Percentiles rank a stretch among this genome's conserved stretches.
These are phyloP conservation scores for Sebastes steindachneri DNA, from an alignment of 2,797 vertebrate species.

Conservation along the genomic window DNA sequence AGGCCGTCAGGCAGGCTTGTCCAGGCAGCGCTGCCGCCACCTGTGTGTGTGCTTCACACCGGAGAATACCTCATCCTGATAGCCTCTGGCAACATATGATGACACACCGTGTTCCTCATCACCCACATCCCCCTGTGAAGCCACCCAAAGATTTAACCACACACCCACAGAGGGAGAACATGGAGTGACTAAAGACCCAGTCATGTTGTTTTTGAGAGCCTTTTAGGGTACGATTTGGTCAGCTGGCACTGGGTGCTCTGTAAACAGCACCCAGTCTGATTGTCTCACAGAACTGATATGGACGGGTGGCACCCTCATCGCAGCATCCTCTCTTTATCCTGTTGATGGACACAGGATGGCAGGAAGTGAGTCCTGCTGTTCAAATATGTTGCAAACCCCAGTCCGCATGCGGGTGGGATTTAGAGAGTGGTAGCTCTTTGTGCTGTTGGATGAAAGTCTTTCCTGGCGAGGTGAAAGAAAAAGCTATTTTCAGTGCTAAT, in stretches of 20 bases:
- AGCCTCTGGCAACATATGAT: slow-evolving; percentile 32
- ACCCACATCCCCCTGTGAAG: not conserved
- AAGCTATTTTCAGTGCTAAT: slow-evolving; percentile 14
- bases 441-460: not conserved
- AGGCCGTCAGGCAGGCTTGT: slow-evolving; percentile 41
- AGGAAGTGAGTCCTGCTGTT: slow-evolving; percentile 39
- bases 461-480: slow-evolving; percentile 16
- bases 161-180: slow-evolving; percentile 1
- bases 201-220: slow-evolving; percentile 38
- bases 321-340: not conserved
- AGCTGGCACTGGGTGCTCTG: slow-evolving; percentile 7
- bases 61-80: slow-evolving; percentile 56
- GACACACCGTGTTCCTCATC: slow-evolving; percentile 22
- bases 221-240: slow-evolving; percentile 28
- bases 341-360: slow-evolving; percentile 5
- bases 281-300: slow-evolving; percentile 41
- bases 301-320: not conserved
- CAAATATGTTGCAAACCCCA: slow-evolving; percentile 15
- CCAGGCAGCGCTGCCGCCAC: slow-evolving; percentile 38
- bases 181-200: slow-evolving; percentile 30
- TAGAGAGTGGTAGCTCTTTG: not conserved
- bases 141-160: slow-evolving; percentile 13
- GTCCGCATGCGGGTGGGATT: slow-evolving; percentile 7
- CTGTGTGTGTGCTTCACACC: slow-evolving; percentile 55
- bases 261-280: slow-evolving; percentile 22